Base-by-base conservation (phyloP, 30 jellyfish, hydroid and myxozoan genomes). In the Euphysa ruthae region DNA sequence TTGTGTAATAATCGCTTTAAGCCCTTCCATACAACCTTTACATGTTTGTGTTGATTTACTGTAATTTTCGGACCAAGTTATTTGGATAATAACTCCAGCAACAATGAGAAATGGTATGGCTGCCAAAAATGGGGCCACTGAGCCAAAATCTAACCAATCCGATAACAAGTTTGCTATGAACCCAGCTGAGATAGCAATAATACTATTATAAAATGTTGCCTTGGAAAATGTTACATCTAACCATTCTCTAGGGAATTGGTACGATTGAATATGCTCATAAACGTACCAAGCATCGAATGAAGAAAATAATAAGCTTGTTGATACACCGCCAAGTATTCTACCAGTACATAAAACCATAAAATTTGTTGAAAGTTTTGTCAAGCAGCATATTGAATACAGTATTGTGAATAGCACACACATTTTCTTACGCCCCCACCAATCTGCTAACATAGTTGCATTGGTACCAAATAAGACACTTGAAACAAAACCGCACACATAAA, bases 201-300 rank as follows among this genome's bases (percentile, higher is more conserved):
- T 44, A 57, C 93, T 75, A 55, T 89, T 89, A 28, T 38, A 70
- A 21, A 74, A 66, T 1, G 98, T 44, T 30, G 95, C 95, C 71
- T 82, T 89, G 15, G 95, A 74, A 52, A 82, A 81, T 1, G 95
- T 89, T 29, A 44, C 74, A 4, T 69, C 86, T 13, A 86, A 75
- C 96, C 96, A 86, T 38, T 89, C 98, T 22, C 85, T 66, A 5
- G 98, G 98, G 69, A 82, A 89, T 51, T 75, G 82, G 31, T 78
- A 49, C 1, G 83, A 30, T 32, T 89, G 98, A 25, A 63, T 32
- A 54, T 89, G 94, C 44, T 89, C 98, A 66, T 74, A 69, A 22
- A 79, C 69, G 71, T 81, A 89, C 98, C 98, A 89, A 4, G 94
- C 57, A 77, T 89, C 98, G 61, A 89, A 89, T 50, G 98, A 93